These are phyloP conservation scores for Drosophila emarginata DNA, from an alignment of 2,888 invertebrate species.

Conservation along the genomic window DNA sequence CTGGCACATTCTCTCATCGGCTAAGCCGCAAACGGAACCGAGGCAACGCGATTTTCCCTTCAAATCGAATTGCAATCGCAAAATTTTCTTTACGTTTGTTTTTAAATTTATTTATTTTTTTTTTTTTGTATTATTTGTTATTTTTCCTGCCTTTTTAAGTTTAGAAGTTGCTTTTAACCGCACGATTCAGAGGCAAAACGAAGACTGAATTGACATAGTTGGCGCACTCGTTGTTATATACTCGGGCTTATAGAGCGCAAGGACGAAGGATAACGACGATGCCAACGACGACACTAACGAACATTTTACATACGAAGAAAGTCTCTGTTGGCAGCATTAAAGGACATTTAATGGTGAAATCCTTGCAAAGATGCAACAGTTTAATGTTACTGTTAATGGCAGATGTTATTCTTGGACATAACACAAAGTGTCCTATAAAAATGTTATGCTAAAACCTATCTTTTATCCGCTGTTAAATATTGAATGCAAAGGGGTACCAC, in stretches of 20 bases:
- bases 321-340: slow-evolving; percentile 25
- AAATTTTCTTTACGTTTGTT: slow-evolving; percentile 10
- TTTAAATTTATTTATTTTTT: neutral
- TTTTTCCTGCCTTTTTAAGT: slow-evolving; percentile 29
- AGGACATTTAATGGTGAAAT: slow-evolving; percentile 22
- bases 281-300: neutral
- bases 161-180: slow-evolving; percentile 57
- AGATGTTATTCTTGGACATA: neutral
- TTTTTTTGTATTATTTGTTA: neutral
- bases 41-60: slow-evolving; percentile 9
- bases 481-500: neutral
- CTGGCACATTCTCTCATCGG: neutral
- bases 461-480: slow-evolving; percentile 17
- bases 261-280: slow-evolving; percentile 9
- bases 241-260: slow-evolving; percentile 28
- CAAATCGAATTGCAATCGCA: slow-evolving; percentile 14
- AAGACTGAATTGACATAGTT: slow-evolving; percentile 68
- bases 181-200: slow-evolving; percentile 77
- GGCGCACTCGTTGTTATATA: slow-evolving; percentile 75
- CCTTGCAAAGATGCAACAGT: slow-evolving; percentile 32
- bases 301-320: neutral
- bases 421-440: slow-evolving; percentile 19
- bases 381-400: slow-evolving; percentile 24
- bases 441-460: neutral
- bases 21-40: neutral